These are phyloP conservation scores for Microcebus jonahi DNA, from an alignment of 2,113 vertebrate species.

Conservation along the genomic window DNA sequence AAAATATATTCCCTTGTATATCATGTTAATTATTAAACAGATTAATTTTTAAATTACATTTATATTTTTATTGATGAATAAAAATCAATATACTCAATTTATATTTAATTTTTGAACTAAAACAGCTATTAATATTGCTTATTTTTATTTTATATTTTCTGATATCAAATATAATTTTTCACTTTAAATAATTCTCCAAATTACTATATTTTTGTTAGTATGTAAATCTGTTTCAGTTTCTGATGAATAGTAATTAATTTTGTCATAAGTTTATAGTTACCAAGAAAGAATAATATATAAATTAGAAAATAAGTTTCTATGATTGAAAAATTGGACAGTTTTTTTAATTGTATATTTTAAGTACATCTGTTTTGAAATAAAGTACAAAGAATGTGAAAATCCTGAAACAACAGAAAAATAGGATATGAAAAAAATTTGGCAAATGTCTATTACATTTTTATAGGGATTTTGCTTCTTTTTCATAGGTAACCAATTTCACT, in stretches of 20 bases:
- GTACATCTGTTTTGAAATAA: neutral
- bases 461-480: neutral
- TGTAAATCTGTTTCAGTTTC: neutral
- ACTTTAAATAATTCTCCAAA: neutral
- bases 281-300: neutral
- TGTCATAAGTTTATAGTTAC: neutral
- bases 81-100: neutral
- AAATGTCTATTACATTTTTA: neutral
- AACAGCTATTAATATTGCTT: neutral
- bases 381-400: neutral
- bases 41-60: neutral
- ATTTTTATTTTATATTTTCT: neutral
- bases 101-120: neutral
- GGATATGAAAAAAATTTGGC: neutral
- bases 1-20: neutral
- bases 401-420: neutral
- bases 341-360: neutral
- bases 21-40: neutral
- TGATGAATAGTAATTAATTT: neutral
- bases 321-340: neutral
- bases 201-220: neutral
- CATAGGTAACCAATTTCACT: neutral
- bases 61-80: neutral
- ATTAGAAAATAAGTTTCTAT: neutral
- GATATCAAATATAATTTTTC: neutral